Base-by-base conservation (phyloP, 2,888 invertebrate genomes). In the Lottia gigantea region DNA sequence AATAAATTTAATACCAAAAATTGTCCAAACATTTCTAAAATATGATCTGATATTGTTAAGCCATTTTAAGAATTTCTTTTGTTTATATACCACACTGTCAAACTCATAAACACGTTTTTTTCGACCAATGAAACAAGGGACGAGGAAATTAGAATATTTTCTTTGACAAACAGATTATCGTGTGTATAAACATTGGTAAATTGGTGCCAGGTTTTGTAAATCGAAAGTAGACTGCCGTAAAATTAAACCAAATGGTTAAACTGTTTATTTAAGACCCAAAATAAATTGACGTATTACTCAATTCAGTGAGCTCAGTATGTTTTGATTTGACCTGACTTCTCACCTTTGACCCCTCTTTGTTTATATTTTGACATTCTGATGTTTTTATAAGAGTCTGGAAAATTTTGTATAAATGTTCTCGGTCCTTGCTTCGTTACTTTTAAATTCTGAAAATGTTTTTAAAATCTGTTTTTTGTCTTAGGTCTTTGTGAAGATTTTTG, bases 111-210 rank as follows among this genome's bases (percentile, higher is more conserved):
- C 40, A 40, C 40, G 8, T 40, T 40, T 40, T 40, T 40, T 40
- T 40, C 40, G 8, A 40, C 40, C 40, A 40, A 40, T 40, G 40
- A 40, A 40, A 40, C 40, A 11, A 40, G 40, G 40, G 40, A 14
- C 31, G 46, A 64, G 72, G 72, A 73, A 73, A 73, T 73, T 73
- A 70, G 49, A 67, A 40, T 61, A 70, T 70, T 73, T 66, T 66
- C 61, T 62, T 46, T 25, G 40, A 62, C 61, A 66, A 70, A 70
- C 70, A 70, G 66, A 67, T 66, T 70, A 70, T 67, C 70, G 46
- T 40, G 49, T 64, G 61, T 46, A 64, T 67, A 70, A 73, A 73
- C 63, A 73, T 23, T 14, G 31, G 25, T 45, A 70, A 70, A 73
- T 70, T 67, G 66, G 64, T 62, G 16, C 12, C 70, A 64, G 70